Evolutionary conservation across 2,888 invertebrate genomes (phyloP), one percentile per base, ranked within the genome.

Genomic region (Charanyca ferruginea): DNA sequence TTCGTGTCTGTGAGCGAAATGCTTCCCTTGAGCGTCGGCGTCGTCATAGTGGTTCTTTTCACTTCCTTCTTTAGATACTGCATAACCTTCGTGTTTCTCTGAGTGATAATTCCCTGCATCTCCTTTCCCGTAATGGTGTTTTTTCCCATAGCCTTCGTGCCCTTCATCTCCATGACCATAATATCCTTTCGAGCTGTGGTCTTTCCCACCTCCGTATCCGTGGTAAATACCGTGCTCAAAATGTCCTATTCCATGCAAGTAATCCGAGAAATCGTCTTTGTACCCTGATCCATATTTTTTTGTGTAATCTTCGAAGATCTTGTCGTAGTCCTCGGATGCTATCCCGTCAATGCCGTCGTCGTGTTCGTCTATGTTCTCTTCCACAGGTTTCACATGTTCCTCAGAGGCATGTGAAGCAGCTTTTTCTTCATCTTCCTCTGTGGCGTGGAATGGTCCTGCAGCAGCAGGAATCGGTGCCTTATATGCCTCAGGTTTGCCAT

Each of bases 51-150:
- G 93, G n/a, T 94, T 96, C 52, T 95, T 94, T 83, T 96, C 94
- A 49, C 94, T 92, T 28, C 96, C 96, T 25, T 94, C 94, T 55
- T 93, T 93, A 77, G 96, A 94, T 70, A 91, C 88, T 81, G 96
- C 95, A 80, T 93, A 95, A 42, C 96, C 96, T 84, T 95, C 94
- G 63, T 96, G 92, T 67, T 95, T 94, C 78, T 95, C 95, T 23
- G 94, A 94, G 66, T 96, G 93, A 80, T 96, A 96, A 77, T 96
- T 91, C 9, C 96, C 96, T 66, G 93, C 93, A 51, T 93, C 94
- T 5, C 96, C 96, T 85, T 96, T 96, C 23, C 95, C 96, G 79
- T 94, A 96, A 25, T 92, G 89, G 62, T 96, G 90, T 55, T 93
- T 88, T 49, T 89, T 93, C 44, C 93, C 94, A 84, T 95, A 96